Evolutionary conservation across 2,888 invertebrate species (phyloP), one percentile per base, ranked within the genome.

Genomic region (Ophraella communa): DNA sequence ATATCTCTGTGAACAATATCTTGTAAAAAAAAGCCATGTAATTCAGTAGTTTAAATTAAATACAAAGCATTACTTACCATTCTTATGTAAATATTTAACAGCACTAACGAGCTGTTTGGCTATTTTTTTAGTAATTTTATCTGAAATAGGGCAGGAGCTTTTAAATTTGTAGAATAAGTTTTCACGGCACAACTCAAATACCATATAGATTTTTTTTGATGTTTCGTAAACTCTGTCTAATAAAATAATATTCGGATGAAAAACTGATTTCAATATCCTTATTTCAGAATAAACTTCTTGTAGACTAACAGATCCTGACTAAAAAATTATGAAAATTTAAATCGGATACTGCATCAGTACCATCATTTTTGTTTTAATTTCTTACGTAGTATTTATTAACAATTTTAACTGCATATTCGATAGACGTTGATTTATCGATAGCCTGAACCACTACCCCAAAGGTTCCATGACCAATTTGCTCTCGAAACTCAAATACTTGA

Each of bases 171-270:
- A 79, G 1, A 80, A 81, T 62, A 87, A 76, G 68, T 85, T 85
- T 18, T 83, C 84, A 18, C 78, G 77, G 76, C 87, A 87, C 45
- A 83, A 75, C 76, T 87, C 87, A 76, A 86, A 82, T 10, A 87
- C 81, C 69, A 87, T 77, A 75, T 84, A 87, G 75, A 86, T 84
- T 73, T 83, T 84, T 79, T 84, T 83, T 7, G 82, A 73, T 1
- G 86, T 84, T 76, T 87, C 87, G 68, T 83, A 84, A 4, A 87
- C 83, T 76, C 83, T 84, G 66, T 85, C 82, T 47, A 87, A 77
- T 66, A 79, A 78, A 64, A 87, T 85, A 58, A 87, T 86, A 73
- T 87, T 84, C 11, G 84, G 84, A 77, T 87, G 87, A 44, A 82
- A 76, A n/a, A 87, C 85, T 68, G 82, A 76, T 76, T 85, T 86